Evolutionary conservation across 2,888 invertebrate species (phyloP).

Genomic region (Cerastis leucographa): DNA sequence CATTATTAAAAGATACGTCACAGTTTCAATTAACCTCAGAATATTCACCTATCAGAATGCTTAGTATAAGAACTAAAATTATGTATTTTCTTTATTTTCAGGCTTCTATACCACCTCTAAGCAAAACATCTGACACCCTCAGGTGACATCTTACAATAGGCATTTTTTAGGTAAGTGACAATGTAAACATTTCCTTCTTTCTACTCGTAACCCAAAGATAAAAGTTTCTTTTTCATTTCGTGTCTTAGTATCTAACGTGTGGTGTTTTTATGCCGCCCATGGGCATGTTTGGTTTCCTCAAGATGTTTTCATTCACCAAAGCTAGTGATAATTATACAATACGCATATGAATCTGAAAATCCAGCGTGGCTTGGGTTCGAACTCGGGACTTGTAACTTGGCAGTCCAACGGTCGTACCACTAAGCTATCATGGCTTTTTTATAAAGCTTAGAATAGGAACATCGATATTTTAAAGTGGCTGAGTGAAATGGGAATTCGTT

Average conservation of each 20-base stretch:
- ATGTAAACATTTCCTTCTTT: background rate
- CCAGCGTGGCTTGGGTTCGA: too few relatives aligned
- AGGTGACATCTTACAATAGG: constrained; percentile 58
- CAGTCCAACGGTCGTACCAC: too few relatives aligned
- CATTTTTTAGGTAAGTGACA: constrained; percentile 66
- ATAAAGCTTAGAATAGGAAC: too few relatives aligned
- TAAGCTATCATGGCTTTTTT: too few relatives aligned
- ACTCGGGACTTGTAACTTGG: too few relatives aligned
- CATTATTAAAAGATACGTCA: background rate
- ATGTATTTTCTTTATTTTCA: constrained; percentile 44
- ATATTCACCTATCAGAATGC: background rate
- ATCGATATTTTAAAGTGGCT: background rate
- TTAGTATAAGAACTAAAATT: background rate
- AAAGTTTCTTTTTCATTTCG: background rate
- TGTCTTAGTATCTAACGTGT: too few relatives aligned
- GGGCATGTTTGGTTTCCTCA: too few relatives aligned
- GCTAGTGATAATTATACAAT: too few relatives aligned
- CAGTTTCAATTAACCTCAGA: background rate
- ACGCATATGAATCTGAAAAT: too few relatives aligned
- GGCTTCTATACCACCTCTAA: constrained; percentile 53
- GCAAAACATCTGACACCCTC: constrained; percentile 45
- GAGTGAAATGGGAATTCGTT: background rate
- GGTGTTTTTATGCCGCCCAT: too few relatives aligned
- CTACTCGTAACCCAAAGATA: background rate
- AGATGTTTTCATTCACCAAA: too few relatives aligned